Conservation (phyloP, 2,888 invertebrate species). For the Nomada hirtipes region DNA sequence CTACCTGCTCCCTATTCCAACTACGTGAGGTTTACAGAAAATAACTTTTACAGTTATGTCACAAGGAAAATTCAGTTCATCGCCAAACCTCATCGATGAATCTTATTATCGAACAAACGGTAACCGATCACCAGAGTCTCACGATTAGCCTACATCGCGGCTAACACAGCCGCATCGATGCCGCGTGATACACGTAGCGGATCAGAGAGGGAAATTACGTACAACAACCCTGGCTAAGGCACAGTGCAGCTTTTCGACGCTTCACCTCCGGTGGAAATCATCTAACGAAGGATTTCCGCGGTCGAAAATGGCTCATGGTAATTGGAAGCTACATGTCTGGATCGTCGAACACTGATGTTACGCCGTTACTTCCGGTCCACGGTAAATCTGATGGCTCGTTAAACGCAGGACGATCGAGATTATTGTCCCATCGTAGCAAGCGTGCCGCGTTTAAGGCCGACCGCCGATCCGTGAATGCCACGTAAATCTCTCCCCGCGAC, state of each 20-base stretch:
- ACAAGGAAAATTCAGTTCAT: too few relatives aligned
- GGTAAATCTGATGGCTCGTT: slow-evolving; percentile 48
- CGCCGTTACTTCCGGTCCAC: slow-evolving; percentile 28
- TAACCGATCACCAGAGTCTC: too few relatives aligned
- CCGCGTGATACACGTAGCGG: neutral
- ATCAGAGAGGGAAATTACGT: neutral
- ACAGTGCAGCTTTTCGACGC: neutral
- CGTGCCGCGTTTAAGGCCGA: slow-evolving; percentile 34
- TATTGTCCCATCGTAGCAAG: slow-evolving; percentile 39
- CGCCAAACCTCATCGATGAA: too few relatives aligned
- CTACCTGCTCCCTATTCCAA: too few relatives aligned
- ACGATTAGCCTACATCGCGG: too few relatives aligned
- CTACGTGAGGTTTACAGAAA: too few relatives aligned
- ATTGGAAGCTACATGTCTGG: slow-evolving; percentile 39
- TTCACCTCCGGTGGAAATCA: neutral
- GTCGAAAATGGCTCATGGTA: slow-evolving; percentile 33
- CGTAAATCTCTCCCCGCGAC: slow-evolving; percentile 34
- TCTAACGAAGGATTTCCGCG: slow-evolving; percentile 47
- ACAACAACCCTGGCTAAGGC: neutral
- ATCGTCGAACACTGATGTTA: slow-evolving; percentile 26
- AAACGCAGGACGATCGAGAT: slow-evolving; percentile 54
- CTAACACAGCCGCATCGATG: neutral
- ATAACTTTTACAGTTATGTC: too few relatives aligned
- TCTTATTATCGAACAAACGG: too few relatives aligned
- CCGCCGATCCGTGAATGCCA: slow-evolving; percentile 26